These are phyloP conservation scores for Hesperophylax magnus DNA, from an alignment of 1,140 invertebrate genomes.

Conservation along the genomic window DNA sequence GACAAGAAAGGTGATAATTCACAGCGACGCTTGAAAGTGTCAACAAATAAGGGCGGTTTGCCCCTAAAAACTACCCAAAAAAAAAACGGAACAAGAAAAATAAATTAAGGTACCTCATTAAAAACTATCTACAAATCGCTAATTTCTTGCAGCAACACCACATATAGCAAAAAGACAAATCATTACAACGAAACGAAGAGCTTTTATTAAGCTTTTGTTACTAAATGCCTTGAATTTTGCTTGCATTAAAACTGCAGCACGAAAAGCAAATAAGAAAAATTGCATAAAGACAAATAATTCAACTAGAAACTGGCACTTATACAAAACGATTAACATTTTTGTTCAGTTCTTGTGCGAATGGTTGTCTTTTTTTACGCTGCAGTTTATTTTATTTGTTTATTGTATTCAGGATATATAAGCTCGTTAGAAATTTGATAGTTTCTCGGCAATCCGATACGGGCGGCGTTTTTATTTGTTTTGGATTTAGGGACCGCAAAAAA, in stretches of 20 bases:
- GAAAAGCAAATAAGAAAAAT: too few species aligned
- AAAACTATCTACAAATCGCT: background rate
- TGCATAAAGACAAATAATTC: too few species aligned
- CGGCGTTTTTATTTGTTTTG: background rate
- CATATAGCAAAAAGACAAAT: too few species aligned
- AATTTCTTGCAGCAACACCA: too few species aligned
- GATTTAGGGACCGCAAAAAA: background rate
- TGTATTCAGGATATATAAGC: background rate
- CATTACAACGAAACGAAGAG: too few species aligned
- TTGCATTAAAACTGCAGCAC: too few species aligned
- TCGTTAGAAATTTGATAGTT: constrained; percentile 15
- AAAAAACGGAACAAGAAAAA: background rate
- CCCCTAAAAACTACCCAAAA: background rate
- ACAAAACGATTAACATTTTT: too few species aligned
- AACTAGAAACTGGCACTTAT: too few species aligned
- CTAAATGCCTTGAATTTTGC: too few species aligned
- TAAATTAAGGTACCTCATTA: constrained; percentile 13
- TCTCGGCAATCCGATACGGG: background rate
- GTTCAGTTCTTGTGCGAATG: too few species aligned
- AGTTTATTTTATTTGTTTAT: background rate
- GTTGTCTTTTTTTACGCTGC: too few species aligned
- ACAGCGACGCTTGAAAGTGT: background rate
- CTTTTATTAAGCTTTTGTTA: too few species aligned
- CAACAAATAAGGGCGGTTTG: constrained; percentile 2
- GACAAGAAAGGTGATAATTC: background rate